phyloP scores from a whole-genome alignment of 2,113 vertebrate species.

The Zosterops hypoxanthus region DNA sequence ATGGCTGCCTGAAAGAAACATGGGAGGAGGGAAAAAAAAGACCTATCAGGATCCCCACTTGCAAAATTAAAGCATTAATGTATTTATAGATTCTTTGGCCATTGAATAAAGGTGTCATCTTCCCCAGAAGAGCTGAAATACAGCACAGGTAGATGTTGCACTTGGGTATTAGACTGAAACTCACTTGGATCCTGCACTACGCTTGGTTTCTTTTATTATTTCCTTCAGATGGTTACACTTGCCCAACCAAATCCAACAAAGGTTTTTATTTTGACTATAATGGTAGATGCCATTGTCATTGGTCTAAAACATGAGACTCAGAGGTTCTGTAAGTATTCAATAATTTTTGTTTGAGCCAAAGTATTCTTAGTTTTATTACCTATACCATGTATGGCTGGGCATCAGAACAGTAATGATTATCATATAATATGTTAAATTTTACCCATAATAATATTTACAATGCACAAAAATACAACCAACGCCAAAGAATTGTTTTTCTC shows the following conservation, averaged over 20 bases:
- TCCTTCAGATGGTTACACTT: background rate
- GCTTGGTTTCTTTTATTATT: background rate
- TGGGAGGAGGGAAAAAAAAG: background rate
- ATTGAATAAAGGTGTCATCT: background rate
- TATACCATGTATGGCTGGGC: background rate
- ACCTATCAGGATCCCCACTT: background rate
- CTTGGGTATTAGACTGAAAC: accelerated
- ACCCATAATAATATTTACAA: background rate
- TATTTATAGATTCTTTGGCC: background rate
- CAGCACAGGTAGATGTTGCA: accelerated
- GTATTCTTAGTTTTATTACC: background rate
- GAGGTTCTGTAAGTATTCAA: background rate
- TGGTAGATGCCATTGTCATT: background rate
- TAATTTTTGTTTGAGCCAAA: background rate
- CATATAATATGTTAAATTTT: background rate
- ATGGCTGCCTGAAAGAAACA: background rate
- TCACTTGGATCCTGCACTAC: background rate
- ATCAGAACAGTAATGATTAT: background rate
- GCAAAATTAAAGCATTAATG: background rate
- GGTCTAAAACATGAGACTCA: background rate
- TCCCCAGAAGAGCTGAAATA: background rate
- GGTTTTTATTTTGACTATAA: background rate
- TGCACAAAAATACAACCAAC: background rate
- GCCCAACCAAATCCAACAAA: background rate
- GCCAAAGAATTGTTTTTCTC: background rate